Evolutionary conservation across 2,888 invertebrate genomes (phyloP), one percentile per base, ranked within the genome.

Genomic region (Cantharis rustica): DNA sequence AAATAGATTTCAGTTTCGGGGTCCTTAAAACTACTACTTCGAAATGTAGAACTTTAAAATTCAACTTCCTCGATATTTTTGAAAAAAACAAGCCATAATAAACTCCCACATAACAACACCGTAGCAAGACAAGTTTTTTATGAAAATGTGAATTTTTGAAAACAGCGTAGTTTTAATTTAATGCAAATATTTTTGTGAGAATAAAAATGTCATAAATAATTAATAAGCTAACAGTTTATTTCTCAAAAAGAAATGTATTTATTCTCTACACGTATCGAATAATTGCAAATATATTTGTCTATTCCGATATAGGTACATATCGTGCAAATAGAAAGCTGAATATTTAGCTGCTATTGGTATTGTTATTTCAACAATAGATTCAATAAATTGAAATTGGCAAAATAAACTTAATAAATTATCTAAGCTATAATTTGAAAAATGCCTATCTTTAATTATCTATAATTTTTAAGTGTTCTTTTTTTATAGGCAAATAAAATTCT

Each of bases 251-350:
- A 47, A 47, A 13, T n/a, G 13, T 47, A 47, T 47, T 47, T 47
- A 47, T 47, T 47, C 47, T 47, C n/a, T n/a, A 47, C 47, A 47
- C 47, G 47, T 47, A 47, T 47, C 47, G n/a, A 47, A 47, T 47
- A 47, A 47, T 47, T 47, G 47, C 47, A 47, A 47, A 47, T 47
- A 47, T 47, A 7, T 47, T 47, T 47, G 47, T 47, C 47, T 47
- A 47, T 47, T 47, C 47, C 47, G n/a, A 47, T 71, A 63, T 23
- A 61, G 61, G 63, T 71, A 71, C 71, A 71, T 27, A 71, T 71
- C 71, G 71, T 71, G 71, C 71, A 71, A 71, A 71, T 71, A 71
- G 71, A 71, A 71, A 71, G 71, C 16, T 71, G 69, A 13, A 70
- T 70, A 16, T 61, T 23, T 70, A 20, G 10, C 61, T 23, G 16